Conservation (phyloP, 1,140 invertebrate species). For the Tetragonula clypearis region DNA sequence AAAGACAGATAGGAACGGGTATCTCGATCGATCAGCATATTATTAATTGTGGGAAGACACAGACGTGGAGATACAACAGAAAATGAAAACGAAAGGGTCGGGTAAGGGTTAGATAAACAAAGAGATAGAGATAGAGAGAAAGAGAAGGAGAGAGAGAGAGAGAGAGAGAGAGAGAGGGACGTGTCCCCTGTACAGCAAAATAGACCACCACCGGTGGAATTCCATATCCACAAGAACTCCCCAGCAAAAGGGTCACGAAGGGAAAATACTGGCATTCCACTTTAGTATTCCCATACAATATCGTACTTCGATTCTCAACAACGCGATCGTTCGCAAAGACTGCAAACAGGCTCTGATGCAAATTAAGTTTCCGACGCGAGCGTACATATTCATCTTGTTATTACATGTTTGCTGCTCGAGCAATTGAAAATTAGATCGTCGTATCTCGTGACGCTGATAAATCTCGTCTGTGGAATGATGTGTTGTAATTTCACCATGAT, state of each 20-base stretch:
- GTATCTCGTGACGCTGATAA: background rate
- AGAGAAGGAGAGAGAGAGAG: too few relatives aligned
- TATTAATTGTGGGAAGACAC: slow-evolving; percentile 42
- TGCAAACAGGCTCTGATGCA: slow-evolving; percentile 44
- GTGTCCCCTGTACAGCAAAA: slow-evolving; percentile 49
- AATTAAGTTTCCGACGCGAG: background rate
- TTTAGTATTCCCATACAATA: slow-evolving; percentile 58
- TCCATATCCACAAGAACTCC: slow-evolving; percentile 61
- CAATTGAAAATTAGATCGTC: background rate
- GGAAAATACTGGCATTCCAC: slow-evolving; percentile 71
- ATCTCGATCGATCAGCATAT: slow-evolving; percentile 35
- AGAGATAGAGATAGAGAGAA: background rate
- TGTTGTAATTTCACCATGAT: too few relatives aligned
- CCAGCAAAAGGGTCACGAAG: slow-evolving; percentile 63
- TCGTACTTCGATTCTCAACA: slow-evolving; percentile 29
- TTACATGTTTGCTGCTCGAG: background rate
- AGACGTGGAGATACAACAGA: slow-evolving; percentile 27
- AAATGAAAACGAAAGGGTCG: background rate
- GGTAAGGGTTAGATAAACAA: background rate
- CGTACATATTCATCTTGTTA: too few relatives aligned
- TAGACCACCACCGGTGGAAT: slow-evolving; percentile 67
- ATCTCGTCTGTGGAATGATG: background rate
- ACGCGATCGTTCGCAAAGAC: slow-evolving; percentile 45
- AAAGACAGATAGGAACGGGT: background rate
- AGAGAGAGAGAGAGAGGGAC: background rate